phyloP scores from a whole-genome alignment of 2,888 invertebrate species.

The Parnassius mnemosyne region DNA sequence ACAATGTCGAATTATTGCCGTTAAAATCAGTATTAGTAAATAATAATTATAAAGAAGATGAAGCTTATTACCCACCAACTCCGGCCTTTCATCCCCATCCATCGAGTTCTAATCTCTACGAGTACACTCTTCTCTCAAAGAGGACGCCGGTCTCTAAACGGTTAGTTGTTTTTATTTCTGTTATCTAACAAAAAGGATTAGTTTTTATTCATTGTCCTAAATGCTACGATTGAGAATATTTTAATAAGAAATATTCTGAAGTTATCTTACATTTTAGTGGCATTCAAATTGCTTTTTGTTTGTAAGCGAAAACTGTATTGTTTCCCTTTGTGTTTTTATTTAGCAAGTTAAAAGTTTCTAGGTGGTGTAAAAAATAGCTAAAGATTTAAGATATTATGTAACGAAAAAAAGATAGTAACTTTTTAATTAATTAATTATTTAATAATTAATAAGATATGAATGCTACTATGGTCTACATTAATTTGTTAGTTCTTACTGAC shows the following conservation, averaged over 20 bases:
- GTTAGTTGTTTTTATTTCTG: slow-evolving; percentile 39
- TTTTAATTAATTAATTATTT: too few relatives aligned
- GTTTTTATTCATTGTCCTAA: not conserved
- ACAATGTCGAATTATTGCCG: slow-evolving; percentile 69
- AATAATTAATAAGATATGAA: too few relatives aligned
- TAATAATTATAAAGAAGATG: slow-evolving; percentile 67
- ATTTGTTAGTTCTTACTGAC: too few relatives aligned
- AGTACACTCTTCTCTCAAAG: slow-evolving; percentile 72
- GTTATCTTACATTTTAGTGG: too few relatives aligned
- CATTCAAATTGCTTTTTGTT: not conserved
- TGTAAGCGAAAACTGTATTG: slow-evolving; percentile 3
- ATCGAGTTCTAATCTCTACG: slow-evolving; percentile 62
- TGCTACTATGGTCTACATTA: too few relatives aligned
- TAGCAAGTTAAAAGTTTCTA: too few relatives aligned
- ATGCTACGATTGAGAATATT: not conserved
- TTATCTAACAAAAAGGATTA: slow-evolving; percentile 18
- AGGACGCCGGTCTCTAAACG: slow-evolving; percentile 76
- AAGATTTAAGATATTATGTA: too few relatives aligned
- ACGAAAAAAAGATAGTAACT: too few relatives aligned
- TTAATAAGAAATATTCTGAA: not conserved
- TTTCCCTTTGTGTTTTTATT: slow-evolving; percentile 2
- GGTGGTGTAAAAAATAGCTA: too few relatives aligned
- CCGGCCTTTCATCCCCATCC: slow-evolving; percentile 58
- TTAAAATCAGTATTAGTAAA: slow-evolving; percentile 71
- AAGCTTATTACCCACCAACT: slow-evolving; percentile 64